Conservation (phyloP, 1,140 invertebrate species). For the Gryon sp. region DNA sequence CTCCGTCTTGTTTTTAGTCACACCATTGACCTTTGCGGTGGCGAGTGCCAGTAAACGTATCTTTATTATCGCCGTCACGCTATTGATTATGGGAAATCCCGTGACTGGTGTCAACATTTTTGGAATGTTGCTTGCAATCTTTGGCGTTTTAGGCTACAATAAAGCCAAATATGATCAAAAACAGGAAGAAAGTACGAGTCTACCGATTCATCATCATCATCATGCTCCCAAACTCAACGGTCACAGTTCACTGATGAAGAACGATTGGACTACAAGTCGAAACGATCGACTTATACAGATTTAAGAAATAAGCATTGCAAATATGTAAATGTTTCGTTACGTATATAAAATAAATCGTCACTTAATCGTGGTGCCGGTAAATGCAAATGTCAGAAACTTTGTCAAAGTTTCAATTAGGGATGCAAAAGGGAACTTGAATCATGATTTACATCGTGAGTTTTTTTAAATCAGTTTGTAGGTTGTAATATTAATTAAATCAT, state of each 20-base stretch:
- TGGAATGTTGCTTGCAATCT: slow-evolving; percentile 94
- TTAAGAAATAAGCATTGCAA: no score
- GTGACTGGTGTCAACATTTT: slow-evolving; percentile 92
- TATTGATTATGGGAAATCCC: slow-evolving; percentile 94
- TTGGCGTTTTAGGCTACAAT: slow-evolving; percentile 95
- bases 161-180: slow-evolving; percentile 88
- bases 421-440: no score
- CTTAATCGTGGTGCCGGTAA: no score
- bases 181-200: slow-evolving; percentile 77
- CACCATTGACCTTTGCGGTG: slow-evolving; percentile 96
- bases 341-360: no score
- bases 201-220: slow-evolving; percentile 79
- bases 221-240: slow-evolving; percentile 71
- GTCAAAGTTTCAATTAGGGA: no score
- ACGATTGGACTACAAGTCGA: slow-evolving; percentile 67
- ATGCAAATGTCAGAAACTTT: no score
- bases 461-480: no score
- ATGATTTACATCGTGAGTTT: no score
- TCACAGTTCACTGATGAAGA: slow-evolving; percentile 62
- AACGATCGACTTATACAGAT: slow-evolving; percentile 54
- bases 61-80: slow-evolving; percentile 93
- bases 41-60: slow-evolving; percentile 97
- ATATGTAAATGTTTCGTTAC: no score
- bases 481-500: no score
- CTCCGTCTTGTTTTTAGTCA: slow-evolving; percentile 92